Percentiles rank a stretch among this genome's conserved stretches.
These are phyloP conservation scores for Eucera pruinosa DNA, from an alignment of 2,888 invertebrate genomes.

Conservation along the genomic window DNA sequence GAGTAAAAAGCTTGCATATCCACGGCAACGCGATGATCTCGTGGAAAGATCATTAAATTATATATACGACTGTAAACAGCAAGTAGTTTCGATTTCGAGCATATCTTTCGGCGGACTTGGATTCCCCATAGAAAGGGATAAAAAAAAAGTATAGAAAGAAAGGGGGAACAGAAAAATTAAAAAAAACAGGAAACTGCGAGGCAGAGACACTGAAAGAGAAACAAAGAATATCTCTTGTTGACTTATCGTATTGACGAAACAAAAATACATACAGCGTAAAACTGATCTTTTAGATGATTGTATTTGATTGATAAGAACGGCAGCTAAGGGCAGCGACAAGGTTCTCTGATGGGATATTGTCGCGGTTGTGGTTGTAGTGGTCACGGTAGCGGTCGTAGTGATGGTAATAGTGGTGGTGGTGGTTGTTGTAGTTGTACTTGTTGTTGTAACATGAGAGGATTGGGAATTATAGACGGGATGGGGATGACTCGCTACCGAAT, in stretches of 20 bases:
- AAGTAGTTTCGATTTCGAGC: conserved; percentile 26
- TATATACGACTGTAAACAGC: conserved; percentile 31
- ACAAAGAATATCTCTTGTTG: conserved; percentile 54
- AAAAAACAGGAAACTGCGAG: conserved; percentile 46
- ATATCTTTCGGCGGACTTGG: conserved; percentile 10
- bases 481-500: conserved; percentile 84
- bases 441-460: conserved; percentile 79
- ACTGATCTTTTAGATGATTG: conserved; percentile 84
- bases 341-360: conserved; percentile 88
- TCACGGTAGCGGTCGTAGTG: conserved; percentile 70
- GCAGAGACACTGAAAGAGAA: conserved; percentile 65
- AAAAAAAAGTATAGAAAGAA: conserved; percentile 4
- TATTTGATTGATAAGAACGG: conserved; percentile 84
- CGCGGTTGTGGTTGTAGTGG: conserved; percentile 78
- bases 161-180: not conserved
- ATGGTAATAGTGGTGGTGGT: conserved; percentile 71
- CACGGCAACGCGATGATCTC: conserved; percentile 31
- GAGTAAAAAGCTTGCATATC: conserved; percentile 52
- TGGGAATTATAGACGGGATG: conserved; percentile 82
- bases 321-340: conserved; percentile 89
- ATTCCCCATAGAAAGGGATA: conserved; percentile 5
- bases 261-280: conserved; percentile 84
- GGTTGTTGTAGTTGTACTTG: conserved; percentile 70
- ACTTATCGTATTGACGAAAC: conserved; percentile 69
- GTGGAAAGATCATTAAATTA: conserved; percentile 15